Evolutionary conservation across 2,888 invertebrate species (phyloP).

Genomic region (Troides helena): DNA sequence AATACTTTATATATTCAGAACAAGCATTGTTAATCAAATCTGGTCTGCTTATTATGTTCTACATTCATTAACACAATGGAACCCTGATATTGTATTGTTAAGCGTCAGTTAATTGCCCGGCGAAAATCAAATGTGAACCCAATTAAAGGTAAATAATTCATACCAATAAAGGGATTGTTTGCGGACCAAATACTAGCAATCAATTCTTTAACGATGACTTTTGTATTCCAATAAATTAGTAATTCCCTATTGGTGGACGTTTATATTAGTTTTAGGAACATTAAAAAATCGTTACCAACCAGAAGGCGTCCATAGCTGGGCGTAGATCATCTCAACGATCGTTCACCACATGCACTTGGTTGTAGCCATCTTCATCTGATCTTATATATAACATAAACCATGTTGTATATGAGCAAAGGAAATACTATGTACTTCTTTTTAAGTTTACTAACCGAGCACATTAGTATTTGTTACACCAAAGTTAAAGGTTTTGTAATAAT

Average conservation of each 20-base stretch:
- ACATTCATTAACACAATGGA: not conserved
- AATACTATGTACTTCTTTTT: not conserved
- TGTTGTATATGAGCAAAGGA: not conserved
- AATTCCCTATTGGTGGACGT: not conserved
- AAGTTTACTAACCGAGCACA: not conserved
- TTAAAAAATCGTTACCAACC: too few species aligned
- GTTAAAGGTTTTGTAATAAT: too few species aligned
- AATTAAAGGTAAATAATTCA: conserved; percentile 2
- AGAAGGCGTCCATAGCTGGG: too few species aligned
- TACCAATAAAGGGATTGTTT: not conserved
- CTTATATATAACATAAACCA: not conserved
- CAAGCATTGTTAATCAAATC: conserved; percentile 1
- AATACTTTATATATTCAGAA: not conserved
- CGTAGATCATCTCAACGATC: too few species aligned
- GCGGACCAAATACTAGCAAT: not conserved
- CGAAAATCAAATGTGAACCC: conserved; percentile 1
- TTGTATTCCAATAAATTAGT: not conserved
- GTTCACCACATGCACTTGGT: not conserved
- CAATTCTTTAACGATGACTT: not conserved
- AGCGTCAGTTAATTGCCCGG: conserved; percentile 1
- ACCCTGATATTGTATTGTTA: not conserved
- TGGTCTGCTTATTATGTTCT: not conserved
- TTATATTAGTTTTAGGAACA: not conserved
- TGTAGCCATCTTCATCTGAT: not conserved
- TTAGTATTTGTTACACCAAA: too few species aligned